phyloP scores from a whole-genome alignment of 2,113 vertebrate species.

The Protomyctophum bolini region DNA sequence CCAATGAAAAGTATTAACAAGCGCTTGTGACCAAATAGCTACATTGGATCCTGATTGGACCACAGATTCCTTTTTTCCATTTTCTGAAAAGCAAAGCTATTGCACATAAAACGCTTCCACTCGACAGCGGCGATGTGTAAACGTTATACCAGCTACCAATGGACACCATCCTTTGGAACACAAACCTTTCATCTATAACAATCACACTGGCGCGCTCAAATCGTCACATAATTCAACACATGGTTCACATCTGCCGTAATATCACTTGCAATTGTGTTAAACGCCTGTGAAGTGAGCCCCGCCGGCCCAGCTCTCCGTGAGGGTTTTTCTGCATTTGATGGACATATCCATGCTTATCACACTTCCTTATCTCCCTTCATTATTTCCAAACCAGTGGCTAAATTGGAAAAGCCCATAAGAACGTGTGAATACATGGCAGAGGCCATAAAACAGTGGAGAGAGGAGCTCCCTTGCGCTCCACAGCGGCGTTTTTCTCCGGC shows the following conservation, averaged over 20 bases:
- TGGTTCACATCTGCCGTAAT: slow-evolving; percentile 24
- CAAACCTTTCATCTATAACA: not conserved
- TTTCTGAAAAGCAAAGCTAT: too few species aligned
- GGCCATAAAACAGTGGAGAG: slow-evolving; percentile 74
- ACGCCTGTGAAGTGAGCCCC: slow-evolving; percentile 61
- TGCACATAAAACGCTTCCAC: too few species aligned
- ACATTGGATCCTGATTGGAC: too few species aligned
- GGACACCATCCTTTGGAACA: not conserved
- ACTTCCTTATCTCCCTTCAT: slow-evolving; percentile 75
- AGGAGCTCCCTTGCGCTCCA: slow-evolving; percentile 33
- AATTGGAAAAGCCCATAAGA: slow-evolving; percentile 80
- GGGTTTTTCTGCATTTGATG: slow-evolving; percentile 75
- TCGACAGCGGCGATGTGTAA: not conserved
- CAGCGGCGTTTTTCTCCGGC: slow-evolving; percentile 58
- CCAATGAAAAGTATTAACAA: too few species aligned
- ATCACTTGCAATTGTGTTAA: slow-evolving; percentile 57
- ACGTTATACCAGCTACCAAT: not conserved
- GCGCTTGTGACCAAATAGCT: too few species aligned
- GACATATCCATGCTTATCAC: slow-evolving; percentile 75
- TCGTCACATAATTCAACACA: slow-evolving; percentile 38
- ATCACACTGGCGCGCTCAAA: slow-evolving; percentile 18
- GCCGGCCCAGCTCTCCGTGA: slow-evolving; percentile 33
- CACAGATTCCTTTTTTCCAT: too few species aligned
- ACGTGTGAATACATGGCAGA: slow-evolving; percentile 76
- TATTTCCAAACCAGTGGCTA: slow-evolving; percentile 78